Evolutionary conservation across 2,888 invertebrate species (phyloP), one percentile per base, ranked within the genome.

Genomic region (Entomobrya proxima): DNA sequence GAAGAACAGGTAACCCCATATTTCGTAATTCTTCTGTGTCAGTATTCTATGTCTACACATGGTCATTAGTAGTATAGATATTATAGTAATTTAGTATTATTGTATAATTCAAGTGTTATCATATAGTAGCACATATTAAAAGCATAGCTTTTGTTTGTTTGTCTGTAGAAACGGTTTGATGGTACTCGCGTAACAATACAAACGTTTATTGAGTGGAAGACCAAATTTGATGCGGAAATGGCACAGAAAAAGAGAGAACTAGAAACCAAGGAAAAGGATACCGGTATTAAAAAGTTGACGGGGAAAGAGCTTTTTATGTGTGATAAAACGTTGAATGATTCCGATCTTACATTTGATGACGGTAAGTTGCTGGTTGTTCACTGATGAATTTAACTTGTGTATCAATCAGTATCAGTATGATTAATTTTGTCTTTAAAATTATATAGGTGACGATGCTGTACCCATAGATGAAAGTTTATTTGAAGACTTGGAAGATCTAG

Each of bases 151-250:
- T 35, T 61, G 50, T 35, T 83, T 76, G 1, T 61, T 50, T 74
- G 69, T 87, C 93, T 93, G 79, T 92, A 96, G 95, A 97, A 97
- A 95, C 94, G 96, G 91, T 98, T 98, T 93, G 98, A 98, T 93
- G 99, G 98, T 15, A 98, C 98, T 0, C 93, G 96, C 90, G 99
- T 99, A 0, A 96, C 97, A 2, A 97, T 98, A 0, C 99, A 99
- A 92, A 95, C 97, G 7, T 99, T 99, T 92, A 92, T 98, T 91
- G 95, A 94, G 30, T 99, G 99, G 99, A 97, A 98, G 91, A 94
- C 95, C 84, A 94, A 95, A 88, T 99, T 99, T 93, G 98, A 99
- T 92, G 94, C 95, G 40, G 98, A 98, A 91, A 95, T 95, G 92
- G 95, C 95, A 7, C 82, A 58, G 92, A 78, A 92, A 91, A 95